These are phyloP conservation scores for Cichlasoma orientale DNA, from an alignment of 2,797 vertebrate species.

Conservation along the genomic window DNA sequence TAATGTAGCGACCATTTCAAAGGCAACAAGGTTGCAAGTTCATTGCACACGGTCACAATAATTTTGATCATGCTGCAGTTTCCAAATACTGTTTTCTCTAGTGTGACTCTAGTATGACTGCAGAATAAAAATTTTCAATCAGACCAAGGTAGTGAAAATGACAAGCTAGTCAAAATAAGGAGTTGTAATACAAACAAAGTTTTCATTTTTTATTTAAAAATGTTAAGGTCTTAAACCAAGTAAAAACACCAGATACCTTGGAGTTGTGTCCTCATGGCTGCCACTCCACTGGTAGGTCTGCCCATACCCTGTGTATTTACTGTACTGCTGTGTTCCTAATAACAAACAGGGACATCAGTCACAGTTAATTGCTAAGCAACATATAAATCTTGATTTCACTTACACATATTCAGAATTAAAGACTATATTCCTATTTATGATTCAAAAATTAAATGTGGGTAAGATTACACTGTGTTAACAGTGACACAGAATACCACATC, in stretches of 20 bases:
- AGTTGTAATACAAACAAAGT: background rate
- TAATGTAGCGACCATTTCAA: background rate
- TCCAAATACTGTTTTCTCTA: too few relatives aligned
- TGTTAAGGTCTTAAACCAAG: background rate
- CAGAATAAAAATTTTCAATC: background rate
- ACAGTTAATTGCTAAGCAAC: background rate
- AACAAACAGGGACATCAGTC: constrained; percentile 6
- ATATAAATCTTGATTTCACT: background rate
- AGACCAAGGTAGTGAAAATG: background rate
- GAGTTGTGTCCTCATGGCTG: constrained; percentile 61
- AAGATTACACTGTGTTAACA: background rate
- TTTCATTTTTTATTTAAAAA: background rate
- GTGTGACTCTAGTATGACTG: too few relatives aligned
- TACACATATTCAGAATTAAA: constrained; percentile 2
- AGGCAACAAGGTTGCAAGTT: background rate
- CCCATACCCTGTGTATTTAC: constrained; percentile 73
- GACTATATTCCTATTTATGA: background rate
- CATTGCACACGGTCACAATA: rapidly evolving
- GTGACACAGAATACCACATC: background rate
- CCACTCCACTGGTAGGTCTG: constrained; percentile 76
- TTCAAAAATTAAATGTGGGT: background rate
- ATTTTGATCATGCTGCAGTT: background rate
- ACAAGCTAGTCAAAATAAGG: background rate
- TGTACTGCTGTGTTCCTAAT: constrained; percentile 87
- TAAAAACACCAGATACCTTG: constrained; percentile 57